Evolutionary conservation across 1,140 invertebrate species (phyloP).

Genomic region (Drosophila willistoni): DNA sequence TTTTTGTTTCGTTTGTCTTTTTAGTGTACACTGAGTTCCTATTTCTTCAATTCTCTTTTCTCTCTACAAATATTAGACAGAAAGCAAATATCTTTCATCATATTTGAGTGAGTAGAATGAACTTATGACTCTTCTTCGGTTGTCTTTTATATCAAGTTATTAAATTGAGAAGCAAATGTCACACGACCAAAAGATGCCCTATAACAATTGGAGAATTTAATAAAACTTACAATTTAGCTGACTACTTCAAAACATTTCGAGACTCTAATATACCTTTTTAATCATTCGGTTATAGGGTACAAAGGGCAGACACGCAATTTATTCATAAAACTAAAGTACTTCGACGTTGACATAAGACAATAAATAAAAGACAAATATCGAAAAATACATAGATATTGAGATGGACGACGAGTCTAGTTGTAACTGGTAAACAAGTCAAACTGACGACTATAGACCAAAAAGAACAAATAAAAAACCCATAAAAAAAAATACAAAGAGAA

Average conservation of each 20-base stretch:
- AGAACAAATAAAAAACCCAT: constrained; percentile 7
- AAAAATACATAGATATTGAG: constrained; percentile 7
- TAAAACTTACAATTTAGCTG: background rate
- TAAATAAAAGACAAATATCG: constrained; percentile 56
- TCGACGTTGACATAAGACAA: constrained; percentile 54
- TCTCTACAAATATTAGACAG: constrained; percentile 41
- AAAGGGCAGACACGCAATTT: constrained; percentile 47
- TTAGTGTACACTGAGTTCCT: background rate
- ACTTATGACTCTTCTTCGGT: constrained; percentile 13
- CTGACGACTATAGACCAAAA: background rate
- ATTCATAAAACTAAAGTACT: constrained; percentile 62
- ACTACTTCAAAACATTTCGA: constrained; percentile 28
- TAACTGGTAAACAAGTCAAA: constrained; percentile 16
- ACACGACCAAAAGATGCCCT: background rate
- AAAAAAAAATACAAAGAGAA: background rate
- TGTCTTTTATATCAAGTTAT: constrained; percentile 45
- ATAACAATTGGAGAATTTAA: no score
- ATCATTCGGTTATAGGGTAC: background rate
- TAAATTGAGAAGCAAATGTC: constrained; percentile 50
- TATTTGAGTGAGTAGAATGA: constrained; percentile 45
- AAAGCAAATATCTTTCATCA: constrained; percentile 43
- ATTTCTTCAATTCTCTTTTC: constrained; percentile 37
- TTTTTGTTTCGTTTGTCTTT: constrained; percentile 16
- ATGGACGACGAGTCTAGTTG: background rate
- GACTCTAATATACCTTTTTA: constrained; percentile 26